These are phyloP conservation scores for Phengaris alcon DNA, from an alignment of 2,888 invertebrate species.

Conservation along the genomic window DNA sequence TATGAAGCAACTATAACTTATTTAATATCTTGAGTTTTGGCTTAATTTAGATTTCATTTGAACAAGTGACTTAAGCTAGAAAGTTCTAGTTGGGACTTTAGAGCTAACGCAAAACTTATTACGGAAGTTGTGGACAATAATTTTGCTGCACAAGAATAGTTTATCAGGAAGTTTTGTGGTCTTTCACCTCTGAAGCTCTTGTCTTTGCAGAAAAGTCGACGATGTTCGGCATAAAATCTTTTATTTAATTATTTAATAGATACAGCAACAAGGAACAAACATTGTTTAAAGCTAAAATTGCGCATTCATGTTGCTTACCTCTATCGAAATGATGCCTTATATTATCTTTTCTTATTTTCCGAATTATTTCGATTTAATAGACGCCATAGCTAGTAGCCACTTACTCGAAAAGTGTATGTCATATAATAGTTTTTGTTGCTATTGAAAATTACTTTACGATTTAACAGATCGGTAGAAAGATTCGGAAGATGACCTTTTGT, in stretches of 20 bases:
- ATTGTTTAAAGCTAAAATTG: too few species aligned
- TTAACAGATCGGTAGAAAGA: too few species aligned
- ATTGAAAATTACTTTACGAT: too few species aligned
- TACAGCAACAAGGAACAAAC: too few species aligned
- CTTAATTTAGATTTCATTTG: slow-evolving; percentile 18
- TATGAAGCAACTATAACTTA: slow-evolving; percentile 11
- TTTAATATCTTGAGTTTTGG: slow-evolving; percentile 20
- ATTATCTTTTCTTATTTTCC: too few species aligned
- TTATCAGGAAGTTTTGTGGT: background rate
- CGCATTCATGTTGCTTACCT: too few species aligned
- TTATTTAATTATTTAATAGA: too few species aligned
- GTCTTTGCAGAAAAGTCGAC: background rate
- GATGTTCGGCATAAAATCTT: background rate
- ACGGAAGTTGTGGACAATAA: background rate
- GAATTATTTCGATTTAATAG: background rate
- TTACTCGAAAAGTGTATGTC: too few species aligned
- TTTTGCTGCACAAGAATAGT: background rate
- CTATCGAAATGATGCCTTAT: too few species aligned
- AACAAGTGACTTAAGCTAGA: background rate
- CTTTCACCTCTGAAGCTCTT: background rate
- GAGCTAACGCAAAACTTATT: background rate
- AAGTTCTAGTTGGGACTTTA: background rate
- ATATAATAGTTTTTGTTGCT: too few species aligned
- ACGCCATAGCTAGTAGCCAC: too few species aligned
- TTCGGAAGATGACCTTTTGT: too few species aligned